Evolutionary conservation across 2,113 vertebrate genomes (phyloP).

Genomic region (Alexandromys fortis): DNA sequence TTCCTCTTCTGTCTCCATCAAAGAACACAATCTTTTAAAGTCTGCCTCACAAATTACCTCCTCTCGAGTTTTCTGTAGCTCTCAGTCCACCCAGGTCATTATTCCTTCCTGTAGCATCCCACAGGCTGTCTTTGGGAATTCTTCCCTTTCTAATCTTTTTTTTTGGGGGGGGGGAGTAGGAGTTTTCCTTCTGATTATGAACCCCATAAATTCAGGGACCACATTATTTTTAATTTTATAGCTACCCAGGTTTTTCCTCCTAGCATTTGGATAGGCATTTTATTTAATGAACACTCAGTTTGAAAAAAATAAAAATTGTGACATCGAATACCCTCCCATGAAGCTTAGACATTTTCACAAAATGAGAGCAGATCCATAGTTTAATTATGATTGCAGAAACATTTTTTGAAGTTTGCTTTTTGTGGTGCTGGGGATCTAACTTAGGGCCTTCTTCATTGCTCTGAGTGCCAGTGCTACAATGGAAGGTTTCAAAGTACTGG

Average conservation of each 20-base stretch:
- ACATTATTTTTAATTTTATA: constrained; percentile 4
- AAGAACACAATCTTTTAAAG: constrained; percentile 11
- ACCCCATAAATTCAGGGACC: background rate
- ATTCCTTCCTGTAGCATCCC: background rate
- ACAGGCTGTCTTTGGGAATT: background rate
- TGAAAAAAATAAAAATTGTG: background rate
- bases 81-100: background rate
- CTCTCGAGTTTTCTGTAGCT: background rate
- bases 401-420: background rate
- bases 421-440: background rate
- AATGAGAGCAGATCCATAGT: background rate
- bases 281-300: background rate
- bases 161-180: background rate
- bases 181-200: background rate
- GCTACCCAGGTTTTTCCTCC: background rate
- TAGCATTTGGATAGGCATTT: background rate
- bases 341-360: constrained; percentile 16
- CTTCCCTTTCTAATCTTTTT: background rate
- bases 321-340: background rate
- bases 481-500: background rate
- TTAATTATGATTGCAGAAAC: constrained; percentile 11
- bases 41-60: background rate
- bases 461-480: background rate
- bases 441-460: background rate
- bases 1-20: background rate